Evolutionary conservation across 2,888 invertebrate species (phyloP).

Genomic region (Kryphioiulus occultus): DNA sequence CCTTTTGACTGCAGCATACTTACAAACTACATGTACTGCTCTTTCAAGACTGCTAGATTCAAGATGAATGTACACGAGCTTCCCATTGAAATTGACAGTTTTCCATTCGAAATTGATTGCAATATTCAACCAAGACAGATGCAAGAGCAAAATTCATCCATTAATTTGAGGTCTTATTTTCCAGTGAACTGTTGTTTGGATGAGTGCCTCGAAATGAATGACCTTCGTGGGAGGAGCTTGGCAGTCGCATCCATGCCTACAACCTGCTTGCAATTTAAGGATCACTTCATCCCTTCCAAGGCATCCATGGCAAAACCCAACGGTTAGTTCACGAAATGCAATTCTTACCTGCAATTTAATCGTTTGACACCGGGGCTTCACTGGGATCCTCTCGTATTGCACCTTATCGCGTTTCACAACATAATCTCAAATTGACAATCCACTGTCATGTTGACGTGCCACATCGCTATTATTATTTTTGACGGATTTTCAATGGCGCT

Average conservation of each 20-base stretch:
- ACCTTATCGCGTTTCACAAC: neutral
- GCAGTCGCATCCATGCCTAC: neutral
- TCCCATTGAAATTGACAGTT: too few relatives aligned
- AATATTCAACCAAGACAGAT: too few relatives aligned
- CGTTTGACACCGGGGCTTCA: neutral
- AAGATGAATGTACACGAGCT: too few relatives aligned
- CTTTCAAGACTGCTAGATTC: too few relatives aligned
- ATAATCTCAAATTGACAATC: neutral
- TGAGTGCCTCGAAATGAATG: neutral
- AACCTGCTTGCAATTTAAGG: too few relatives aligned
- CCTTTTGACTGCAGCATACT: too few relatives aligned
- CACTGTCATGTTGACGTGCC: neutral
- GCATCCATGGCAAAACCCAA: neutral
- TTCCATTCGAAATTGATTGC: too few relatives aligned
- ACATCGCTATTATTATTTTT: neutral
- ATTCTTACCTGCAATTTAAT: neutral
- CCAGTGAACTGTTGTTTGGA: neutral
- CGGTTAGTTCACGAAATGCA: neutral
- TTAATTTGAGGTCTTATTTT: neutral
- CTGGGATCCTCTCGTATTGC: neutral
- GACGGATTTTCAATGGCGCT: neutral
- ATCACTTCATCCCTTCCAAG: too few relatives aligned
- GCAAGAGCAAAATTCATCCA: too few relatives aligned
- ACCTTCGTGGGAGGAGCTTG: neutral
- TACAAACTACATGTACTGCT: too few relatives aligned